Percentiles rank a stretch among this genome's conserved stretches.
Evolutionary conservation across 2,797 vertebrate genomes (phyloP).

Genomic region (Anabas testudineus): DNA sequence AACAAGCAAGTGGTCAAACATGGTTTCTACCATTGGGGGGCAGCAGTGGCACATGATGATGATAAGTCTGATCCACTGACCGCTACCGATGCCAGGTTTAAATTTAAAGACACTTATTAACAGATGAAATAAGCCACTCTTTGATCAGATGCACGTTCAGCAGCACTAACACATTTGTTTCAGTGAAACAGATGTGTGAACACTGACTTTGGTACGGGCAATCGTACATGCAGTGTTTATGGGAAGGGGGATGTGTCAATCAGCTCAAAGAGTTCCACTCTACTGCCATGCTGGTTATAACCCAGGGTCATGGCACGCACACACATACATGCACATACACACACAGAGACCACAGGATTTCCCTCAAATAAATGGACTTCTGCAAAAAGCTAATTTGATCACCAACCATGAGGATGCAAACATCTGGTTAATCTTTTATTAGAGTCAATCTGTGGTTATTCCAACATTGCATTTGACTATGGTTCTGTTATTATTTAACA

Average conservation of each 20-base stretch:
- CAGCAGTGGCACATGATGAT: constrained; percentile 60
- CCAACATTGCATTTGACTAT: constrained; percentile 31
- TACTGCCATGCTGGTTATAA: constrained; percentile 13
- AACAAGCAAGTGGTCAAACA: constrained; percentile 25
- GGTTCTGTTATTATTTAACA: neutral
- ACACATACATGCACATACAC: constrained; percentile 12
- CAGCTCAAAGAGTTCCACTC: constrained; percentile 33
- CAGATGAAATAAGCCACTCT: neutral
- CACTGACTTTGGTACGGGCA: constrained; percentile 22
- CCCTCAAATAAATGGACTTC: constrained; percentile 54
- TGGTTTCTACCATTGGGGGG: constrained; percentile 69
- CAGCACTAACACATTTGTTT: constrained; percentile 2
- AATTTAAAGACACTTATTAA: constrained; percentile 10
- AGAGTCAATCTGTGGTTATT: constrained; percentile 44
- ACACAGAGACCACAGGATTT: constrained; percentile 45
- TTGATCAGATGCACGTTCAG: constrained; percentile 7
- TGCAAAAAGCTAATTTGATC: constrained; percentile 46
- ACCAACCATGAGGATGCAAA: neutral
- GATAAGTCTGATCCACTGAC: constrained; percentile 39
- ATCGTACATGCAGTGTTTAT: constrained; percentile 13
- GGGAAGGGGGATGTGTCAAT: constrained; percentile 49
- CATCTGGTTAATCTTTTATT: constrained; percentile 37
- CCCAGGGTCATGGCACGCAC: constrained; percentile 10
- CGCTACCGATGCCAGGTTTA: constrained; percentile 11
- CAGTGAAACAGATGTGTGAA: constrained; percentile 40